Conservation (phyloP, 2,888 invertebrate species). For the Lutraria lutraria region DNA sequence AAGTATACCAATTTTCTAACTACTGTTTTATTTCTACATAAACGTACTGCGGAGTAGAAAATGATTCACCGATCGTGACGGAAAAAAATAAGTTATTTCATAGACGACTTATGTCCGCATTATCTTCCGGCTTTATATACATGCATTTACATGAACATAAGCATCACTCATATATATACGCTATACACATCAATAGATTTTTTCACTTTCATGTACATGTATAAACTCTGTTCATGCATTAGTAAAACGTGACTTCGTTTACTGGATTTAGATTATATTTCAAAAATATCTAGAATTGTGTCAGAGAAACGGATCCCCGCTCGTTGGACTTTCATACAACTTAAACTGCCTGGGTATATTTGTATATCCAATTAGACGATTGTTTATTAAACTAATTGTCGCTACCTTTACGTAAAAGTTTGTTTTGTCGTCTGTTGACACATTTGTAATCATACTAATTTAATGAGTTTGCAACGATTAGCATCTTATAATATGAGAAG, state of each 20-base stretch:
- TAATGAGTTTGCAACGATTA: no score
- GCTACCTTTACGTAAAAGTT: no score
- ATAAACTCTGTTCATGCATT: neutral
- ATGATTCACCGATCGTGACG: neutral
- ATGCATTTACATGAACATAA: neutral
- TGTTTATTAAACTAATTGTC: no score
- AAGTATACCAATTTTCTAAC: neutral
- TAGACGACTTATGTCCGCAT: neutral
- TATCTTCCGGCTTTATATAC: neutral
- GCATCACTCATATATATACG: neutral
- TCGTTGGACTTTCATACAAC: no score
- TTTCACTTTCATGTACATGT: neutral
- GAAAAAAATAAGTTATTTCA: neutral
- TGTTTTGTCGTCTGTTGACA: no score
- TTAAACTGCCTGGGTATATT: no score
- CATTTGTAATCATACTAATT: no score
- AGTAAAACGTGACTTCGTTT: neutral
- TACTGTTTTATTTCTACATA: neutral
- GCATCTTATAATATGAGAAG: no score
- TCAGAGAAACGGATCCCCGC: no score
- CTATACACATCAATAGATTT: neutral
- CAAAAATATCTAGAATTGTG: no score
- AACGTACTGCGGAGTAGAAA: neutral
- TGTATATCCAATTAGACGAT: no score
- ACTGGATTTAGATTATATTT: no score